These are phyloP conservation scores for Callionymus lyra DNA, from an alignment of 2,113 vertebrate species.

Conservation along the genomic window DNA sequence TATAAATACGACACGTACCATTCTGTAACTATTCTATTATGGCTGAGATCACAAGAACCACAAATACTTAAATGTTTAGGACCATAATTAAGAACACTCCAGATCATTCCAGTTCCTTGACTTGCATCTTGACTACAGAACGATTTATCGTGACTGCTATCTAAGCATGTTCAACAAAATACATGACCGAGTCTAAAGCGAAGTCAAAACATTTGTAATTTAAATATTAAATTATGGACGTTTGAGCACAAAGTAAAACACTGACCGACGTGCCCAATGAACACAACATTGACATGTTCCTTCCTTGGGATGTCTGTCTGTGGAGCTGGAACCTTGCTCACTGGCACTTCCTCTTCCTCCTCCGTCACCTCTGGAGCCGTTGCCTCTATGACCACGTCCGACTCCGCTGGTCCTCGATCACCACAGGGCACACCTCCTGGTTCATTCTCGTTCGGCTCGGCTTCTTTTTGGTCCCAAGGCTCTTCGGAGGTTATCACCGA, in stretches of 20 bases:
- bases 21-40: too few species aligned
- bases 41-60: too few species aligned
- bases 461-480: slow-evolving; percentile 94
- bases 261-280: slow-evolving; percentile 97
- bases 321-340: slow-evolving; percentile 75
- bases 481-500: slow-evolving; percentile 73
- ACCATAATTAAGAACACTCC: too few species aligned
- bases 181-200: too few species aligned
- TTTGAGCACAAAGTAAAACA: slow-evolving; percentile 19
- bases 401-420: slow-evolving; percentile 59
- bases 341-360: slow-evolving; percentile 88
- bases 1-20: too few species aligned
- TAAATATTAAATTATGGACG: too few species aligned
- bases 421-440: slow-evolving; percentile 68
- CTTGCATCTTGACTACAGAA: too few species aligned
- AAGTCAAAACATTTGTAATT: too few species aligned
- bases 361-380: slow-evolving; percentile 56
- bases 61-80: too few species aligned
- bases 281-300: slow-evolving; percentile 96
- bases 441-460: slow-evolving; percentile 81
- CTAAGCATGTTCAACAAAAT: too few species aligned
- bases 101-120: too few species aligned
- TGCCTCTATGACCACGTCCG: slow-evolving; percentile 54
- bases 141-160: too few species aligned
- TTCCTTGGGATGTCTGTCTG: slow-evolving; percentile 90